Evolutionary conservation across 2,888 invertebrate species (phyloP).

Genomic region (Meliscaeva auricollis): DNA sequence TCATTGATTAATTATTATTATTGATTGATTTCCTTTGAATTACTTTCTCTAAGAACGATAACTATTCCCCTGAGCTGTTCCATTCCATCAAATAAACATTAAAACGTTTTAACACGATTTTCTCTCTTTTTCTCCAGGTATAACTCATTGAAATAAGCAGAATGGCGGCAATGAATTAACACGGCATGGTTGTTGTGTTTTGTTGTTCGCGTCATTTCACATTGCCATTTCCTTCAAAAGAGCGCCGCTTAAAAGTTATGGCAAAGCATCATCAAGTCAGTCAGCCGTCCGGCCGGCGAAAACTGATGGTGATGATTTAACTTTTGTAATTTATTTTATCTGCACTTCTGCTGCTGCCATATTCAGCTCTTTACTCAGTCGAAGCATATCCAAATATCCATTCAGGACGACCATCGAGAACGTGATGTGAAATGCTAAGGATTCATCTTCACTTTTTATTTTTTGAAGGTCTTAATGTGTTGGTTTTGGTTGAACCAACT

Average conservation of each 20-base stretch:
- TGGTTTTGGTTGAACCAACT: neutral
- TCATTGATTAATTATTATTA: too few relatives aligned
- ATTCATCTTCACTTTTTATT: conserved; percentile 25
- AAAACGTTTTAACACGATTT: neutral
- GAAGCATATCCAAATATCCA: conserved; percentile 64
- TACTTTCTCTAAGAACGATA: too few relatives aligned
- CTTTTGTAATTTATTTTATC: conserved; percentile 75
- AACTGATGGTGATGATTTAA: conserved; percentile 69
- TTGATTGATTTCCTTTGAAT: too few relatives aligned
- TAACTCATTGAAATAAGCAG: neutral
- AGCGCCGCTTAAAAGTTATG: conserved; percentile 40
- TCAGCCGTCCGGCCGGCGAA: neutral
- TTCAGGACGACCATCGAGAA: conserved; percentile 51
- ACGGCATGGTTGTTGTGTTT: conserved; percentile 34
- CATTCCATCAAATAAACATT: too few relatives aligned
- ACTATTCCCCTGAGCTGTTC: neutral
- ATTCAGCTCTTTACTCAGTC: conserved; percentile 55
- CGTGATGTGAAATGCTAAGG: conserved; percentile 68
- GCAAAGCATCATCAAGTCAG: conserved; percentile 21
- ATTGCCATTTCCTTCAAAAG: conserved; percentile 48
- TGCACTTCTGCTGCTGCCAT: conserved; percentile 52
- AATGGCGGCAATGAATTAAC: neutral
- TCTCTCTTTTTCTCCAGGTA: neutral
- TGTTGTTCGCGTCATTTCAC: conserved; percentile 58
- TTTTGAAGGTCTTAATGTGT: neutral